Conservation (phyloP, 2,888 invertebrate species). For the Drosophila tripunctata region DNA sequence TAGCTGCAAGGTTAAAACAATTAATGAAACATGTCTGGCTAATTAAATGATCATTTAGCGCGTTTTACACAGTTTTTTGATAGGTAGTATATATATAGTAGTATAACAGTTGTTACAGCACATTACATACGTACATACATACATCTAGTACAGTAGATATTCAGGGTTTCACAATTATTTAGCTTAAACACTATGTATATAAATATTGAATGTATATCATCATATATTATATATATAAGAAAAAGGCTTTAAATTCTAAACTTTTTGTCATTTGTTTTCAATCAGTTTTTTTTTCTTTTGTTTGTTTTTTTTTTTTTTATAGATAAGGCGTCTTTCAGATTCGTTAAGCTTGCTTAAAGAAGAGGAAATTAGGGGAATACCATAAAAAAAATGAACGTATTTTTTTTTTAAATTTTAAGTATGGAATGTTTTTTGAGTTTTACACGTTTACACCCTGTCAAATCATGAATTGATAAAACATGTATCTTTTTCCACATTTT, state of each 20-base stretch:
- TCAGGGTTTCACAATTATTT: constrained; percentile 42
- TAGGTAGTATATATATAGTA: neutral
- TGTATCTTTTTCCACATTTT: neutral
- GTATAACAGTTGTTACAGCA: constrained; percentile 30
- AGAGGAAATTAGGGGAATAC: neutral
- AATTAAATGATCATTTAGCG: constrained; percentile 16
- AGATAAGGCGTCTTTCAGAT: constrained; percentile 59
- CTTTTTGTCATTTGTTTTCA: constrained; percentile 1
- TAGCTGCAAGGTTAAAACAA: constrained; percentile 5
- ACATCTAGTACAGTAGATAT: constrained; percentile 20
- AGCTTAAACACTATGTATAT: constrained; percentile 32
- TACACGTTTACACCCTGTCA: constrained; percentile 5
- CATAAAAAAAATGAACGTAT: neutral
- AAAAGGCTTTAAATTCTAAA: constrained; percentile 42
- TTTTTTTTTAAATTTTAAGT: neutral
- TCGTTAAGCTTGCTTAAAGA: constrained; percentile 30
- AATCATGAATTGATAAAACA: constrained; percentile 5
- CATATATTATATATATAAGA: constrained; percentile 12
- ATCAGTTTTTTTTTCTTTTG: constrained; percentile 2
- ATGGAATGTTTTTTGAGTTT: constrained; percentile 27
- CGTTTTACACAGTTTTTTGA: constrained; percentile 13
- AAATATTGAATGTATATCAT: constrained; percentile 13
- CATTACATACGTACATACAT: constrained; percentile 32
- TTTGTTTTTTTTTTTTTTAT: constrained; percentile 4
- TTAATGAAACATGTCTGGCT: neutral